Evolutionary conservation across 2,888 invertebrate genomes (phyloP).

Genomic region (Mythimna albipuncta): DNA sequence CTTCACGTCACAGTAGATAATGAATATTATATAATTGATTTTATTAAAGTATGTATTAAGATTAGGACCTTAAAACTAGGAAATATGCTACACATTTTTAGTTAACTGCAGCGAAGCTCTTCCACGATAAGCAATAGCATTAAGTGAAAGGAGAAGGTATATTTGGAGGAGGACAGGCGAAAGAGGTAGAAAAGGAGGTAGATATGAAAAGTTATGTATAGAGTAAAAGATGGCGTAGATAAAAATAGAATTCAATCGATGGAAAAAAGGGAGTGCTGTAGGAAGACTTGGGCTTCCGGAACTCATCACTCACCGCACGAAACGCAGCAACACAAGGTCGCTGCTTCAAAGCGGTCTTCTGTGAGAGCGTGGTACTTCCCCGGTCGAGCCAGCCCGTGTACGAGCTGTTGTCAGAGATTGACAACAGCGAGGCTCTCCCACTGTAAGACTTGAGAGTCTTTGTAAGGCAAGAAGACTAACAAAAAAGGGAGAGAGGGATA

Average conservation of each 20-base stretch:
- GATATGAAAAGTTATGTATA: background rate
- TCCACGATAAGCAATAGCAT: background rate
- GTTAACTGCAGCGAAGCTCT: constrained; percentile 2
- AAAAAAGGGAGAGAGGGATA: too few relatives aligned
- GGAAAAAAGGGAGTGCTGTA: background rate
- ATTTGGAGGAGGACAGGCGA: background rate
- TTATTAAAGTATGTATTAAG: background rate
- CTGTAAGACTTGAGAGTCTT: background rate
- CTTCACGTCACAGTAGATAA: background rate
- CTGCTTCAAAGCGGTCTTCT: background rate
- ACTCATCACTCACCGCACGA: constrained; percentile 35
- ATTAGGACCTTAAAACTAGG: background rate
- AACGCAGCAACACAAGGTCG: constrained; percentile 5
- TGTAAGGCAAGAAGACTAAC: too few relatives aligned
- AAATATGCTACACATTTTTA: background rate
- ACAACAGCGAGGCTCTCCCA: constrained; percentile 28
- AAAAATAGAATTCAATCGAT: background rate
- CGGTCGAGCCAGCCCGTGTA: constrained; percentile 31
- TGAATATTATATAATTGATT: background rate
- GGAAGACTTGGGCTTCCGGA: background rate
- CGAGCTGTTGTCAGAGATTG: constrained; percentile 6
- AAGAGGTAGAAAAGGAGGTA: background rate
- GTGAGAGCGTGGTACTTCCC: constrained; percentile 47
- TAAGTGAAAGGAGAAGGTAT: background rate
- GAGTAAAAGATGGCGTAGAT: background rate